Evolutionary conservation across 2,888 invertebrate species (phyloP), one percentile per base, ranked within the genome.

Genomic region (Brenthis daphne): DNA sequence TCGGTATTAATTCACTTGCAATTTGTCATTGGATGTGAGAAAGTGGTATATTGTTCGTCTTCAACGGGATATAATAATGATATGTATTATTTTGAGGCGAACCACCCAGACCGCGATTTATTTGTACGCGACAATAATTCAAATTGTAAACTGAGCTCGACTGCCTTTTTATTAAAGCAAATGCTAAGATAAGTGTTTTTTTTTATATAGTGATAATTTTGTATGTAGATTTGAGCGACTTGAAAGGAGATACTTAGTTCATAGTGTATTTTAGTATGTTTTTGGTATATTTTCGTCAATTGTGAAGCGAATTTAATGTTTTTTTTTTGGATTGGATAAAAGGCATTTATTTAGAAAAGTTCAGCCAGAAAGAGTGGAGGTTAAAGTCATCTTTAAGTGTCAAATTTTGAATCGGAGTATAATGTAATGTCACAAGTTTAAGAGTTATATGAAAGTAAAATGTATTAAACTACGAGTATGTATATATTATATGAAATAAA

Each of bases 11-110:
- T 89, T 88, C 89, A 85, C 82, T 82, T 77, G 86, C 85, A 85
- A 89, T 90, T 90, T 90, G 89, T 89, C 89, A 86, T 87, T 83
- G 80, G 77, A 87, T 81, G 88, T 87, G 88, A 87, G 89, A 89
- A 88, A 89, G 88, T 88, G 84, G 82, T 87, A 85, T 88, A 88
- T 89, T 88, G 88, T 88, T 81, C 77, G 79, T 77, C 77, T 77
- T 81, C 80, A 82, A 77, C 82, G 78, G 82, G 81, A 83, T 81
- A 81, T 84, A 84, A 85, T 87, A 82, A 78, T 76, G 75, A 76
- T 75, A 74, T 73, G 76, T 74, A 77, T 74, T 77, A 77, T 77
- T 77, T 78, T 76, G 79, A 77, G 74, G 74, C 69, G 70, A 78
- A 75, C 82, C 83, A 82, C 81, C 79, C 79, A 78, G 78, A 74